Base-by-base conservation (phyloP, 2,113 vertebrate species). In the Edolisoma coerulescens region DNA sequence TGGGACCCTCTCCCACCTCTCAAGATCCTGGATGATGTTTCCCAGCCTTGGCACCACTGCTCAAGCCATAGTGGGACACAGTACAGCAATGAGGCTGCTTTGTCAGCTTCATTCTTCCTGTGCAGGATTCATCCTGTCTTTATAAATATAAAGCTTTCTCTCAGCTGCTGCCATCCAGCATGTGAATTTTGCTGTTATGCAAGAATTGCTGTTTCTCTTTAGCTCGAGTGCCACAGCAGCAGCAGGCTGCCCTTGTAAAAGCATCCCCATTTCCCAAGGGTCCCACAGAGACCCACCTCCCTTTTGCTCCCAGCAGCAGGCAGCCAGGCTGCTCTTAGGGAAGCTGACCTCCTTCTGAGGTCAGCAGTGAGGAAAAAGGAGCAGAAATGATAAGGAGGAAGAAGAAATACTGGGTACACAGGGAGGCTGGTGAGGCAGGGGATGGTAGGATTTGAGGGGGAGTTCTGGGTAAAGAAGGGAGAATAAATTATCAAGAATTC, bases 161-260 rank as follows among this genome's bases (percentile, higher is more conserved):
- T 77, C 6, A 4, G 75, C 47, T 83, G 79, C 84, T 93, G 70
- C 49, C n/a, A 26, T 50, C 82, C 64, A 5, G 14, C 75, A 54
- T 32, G 52, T 41, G 71, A 77, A 67, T 92, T 61, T 68, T 75
- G 42, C 82, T 83, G 82, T 85, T 96, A 78, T 6, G 53, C 56
- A 96, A 83, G 60, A 47, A 45, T 22, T 56, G 27, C 75, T 53
- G 17, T 50, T 91, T 74, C 68, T 64, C 37, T 3, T 80, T n/a
- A 88, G 27, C 26, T 70, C 0, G 0, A 69, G 59, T 44, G 53
- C 35, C 74, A 77, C 24, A 9, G 56, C 1, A 7, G 69, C 1
- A 0, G 21, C 84, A 82, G 17, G 23, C 21, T 80, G 75, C 47
- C 22, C 47, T 86, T 80, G 19, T 60, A 67, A 81, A 81, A 94